phyloP scores from a whole-genome alignment of 2,113 vertebrate genomes.

The Neoarius graeffei region DNA sequence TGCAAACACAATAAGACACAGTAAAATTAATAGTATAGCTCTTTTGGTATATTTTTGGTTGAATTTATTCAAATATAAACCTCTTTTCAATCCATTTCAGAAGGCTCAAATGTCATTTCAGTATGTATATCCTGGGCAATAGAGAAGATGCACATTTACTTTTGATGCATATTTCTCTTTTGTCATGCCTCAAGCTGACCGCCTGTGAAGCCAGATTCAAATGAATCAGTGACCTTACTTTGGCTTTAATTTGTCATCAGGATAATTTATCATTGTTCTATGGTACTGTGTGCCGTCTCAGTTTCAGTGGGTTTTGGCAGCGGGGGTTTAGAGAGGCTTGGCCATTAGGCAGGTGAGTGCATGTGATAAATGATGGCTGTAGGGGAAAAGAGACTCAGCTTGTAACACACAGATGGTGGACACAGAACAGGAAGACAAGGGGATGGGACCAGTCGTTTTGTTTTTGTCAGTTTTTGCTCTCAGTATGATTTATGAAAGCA shows the following conservation, averaged over 20 bases:
- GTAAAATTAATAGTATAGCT: background rate
- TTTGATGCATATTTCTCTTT: constrained; percentile 1
- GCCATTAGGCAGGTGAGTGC: constrained; percentile 44
- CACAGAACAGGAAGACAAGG: background rate
- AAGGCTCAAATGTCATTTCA: background rate
- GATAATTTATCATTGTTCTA: constrained; percentile 49
- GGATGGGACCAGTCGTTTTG: background rate
- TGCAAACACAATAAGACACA: background rate
- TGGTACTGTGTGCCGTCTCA: constrained; percentile 31
- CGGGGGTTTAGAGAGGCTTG: constrained; percentile 30
- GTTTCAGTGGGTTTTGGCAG: constrained; percentile 39
- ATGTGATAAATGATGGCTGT: constrained; percentile 47
- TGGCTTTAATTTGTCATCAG: constrained; percentile 48
- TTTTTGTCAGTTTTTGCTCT: background rate
- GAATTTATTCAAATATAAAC: background rate
- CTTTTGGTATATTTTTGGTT: background rate
- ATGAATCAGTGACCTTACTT: constrained; percentile 48
- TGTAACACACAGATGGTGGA: constrained; percentile 19
- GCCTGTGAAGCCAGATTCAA: constrained; percentile 31
- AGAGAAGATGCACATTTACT: constrained; percentile 17
- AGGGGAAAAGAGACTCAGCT: background rate
- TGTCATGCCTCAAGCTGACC: constrained; percentile 7
- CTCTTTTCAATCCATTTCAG: background rate
- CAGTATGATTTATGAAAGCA: background rate
- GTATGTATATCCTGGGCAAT: background rate